Evolutionary conservation across 2,113 vertebrate genomes (phyloP), one percentile per base, ranked within the genome.

Genomic region (Pangasianodon gigas): DNA sequence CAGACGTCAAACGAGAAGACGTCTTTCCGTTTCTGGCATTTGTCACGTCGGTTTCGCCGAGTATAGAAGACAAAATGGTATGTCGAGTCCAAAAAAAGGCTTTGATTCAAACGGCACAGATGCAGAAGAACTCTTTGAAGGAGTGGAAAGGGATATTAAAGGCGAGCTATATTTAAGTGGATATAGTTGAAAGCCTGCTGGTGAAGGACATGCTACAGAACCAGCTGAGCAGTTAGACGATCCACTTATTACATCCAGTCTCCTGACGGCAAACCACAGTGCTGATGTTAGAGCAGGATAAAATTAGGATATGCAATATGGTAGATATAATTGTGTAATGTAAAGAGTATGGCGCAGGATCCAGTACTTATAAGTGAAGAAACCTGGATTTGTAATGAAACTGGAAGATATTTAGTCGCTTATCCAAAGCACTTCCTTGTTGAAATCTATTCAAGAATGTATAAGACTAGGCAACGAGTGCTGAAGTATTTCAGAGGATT

Each of bases 21-120:
- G 65, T 82, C 89, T 77, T 90, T 74, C 90, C 86, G 62, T 89
- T 86, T 85, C 88, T 91, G 91, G 65, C 84, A 51, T 91, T 79
- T 67, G 87, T 90, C 90, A 90, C 65, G 80, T 91, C 71, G 54
- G 84, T 89, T 87, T 90, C 37, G 46, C 79, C 32, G 48, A 91
- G 89, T 91, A 87, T 37, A 77, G 86, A 75, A 74, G 86, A 83
- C 75, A 81, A 90, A 87, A 90, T n/a, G 86, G 71, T 85, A 74
- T 56, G 71, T 89, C 44, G 67, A 54, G 41, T 87, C 87, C 82
- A 88, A 90, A 90, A 88, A 83, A 89, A 88, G 88, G 71, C 62
- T 87, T 88, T 91, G 85, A 84, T 90, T 48, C 80, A 24, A 84
- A 51, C 60, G 32, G 69, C 84, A 62, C 84, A 90, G 90, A 91